Conservation (phyloP, 2,888 invertebrate genomes). For the Rhamnusium bicolor region DNA sequence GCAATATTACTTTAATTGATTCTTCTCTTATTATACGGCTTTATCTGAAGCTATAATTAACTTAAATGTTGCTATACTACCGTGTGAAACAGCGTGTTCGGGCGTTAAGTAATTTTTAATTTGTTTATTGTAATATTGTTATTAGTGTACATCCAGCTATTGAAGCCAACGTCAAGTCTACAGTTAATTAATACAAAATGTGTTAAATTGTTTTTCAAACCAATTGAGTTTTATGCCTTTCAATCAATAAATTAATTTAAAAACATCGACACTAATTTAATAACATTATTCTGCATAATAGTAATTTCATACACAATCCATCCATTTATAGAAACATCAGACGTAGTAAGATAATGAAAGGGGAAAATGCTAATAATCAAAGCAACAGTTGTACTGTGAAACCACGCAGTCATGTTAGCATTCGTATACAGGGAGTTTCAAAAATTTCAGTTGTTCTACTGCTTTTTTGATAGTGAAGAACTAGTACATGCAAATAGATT, state of each 20-base stretch:
- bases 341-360: no score
- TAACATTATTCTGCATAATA: background rate
- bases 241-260: background rate
- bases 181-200: background rate
- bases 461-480: no score
- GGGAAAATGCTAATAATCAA: no score
- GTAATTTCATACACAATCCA: background rate
- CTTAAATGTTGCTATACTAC: background rate
- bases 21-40: background rate
- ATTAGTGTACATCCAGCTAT: background rate
- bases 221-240: background rate
- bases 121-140: background rate
- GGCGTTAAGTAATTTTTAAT: conserved; percentile 9
- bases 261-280: background rate
- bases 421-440: no score
- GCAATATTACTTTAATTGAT: conserved; percentile 13
- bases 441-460: no score
- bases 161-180: background rate
- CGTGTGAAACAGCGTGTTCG: background rate
- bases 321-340: no score
- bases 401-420: no score
- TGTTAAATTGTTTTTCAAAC: background rate
- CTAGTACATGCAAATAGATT: no score
- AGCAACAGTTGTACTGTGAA: no score
- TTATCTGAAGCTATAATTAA: conserved; percentile 1